Evolutionary conservation across 2,888 invertebrate species (phyloP), one percentile per base, ranked within the genome.

Genomic region (Alloscopus bannaensis): DNA sequence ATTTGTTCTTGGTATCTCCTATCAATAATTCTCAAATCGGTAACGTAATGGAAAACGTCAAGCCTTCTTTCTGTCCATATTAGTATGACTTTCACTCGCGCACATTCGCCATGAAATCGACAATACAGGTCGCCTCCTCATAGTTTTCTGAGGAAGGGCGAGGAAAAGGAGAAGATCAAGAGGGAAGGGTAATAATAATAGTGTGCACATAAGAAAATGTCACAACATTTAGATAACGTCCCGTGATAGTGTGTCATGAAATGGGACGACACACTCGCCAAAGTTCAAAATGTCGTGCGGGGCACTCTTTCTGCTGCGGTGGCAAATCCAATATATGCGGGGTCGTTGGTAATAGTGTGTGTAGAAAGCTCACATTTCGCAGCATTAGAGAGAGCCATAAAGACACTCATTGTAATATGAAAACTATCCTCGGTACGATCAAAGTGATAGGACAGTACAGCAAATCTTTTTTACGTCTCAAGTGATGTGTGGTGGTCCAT

Each of bases 211-310:
- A 40, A 65, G 75, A 75, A 75, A 75, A 75, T 75, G 75, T 75
- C 75, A 75, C 75, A 75, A 75, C 75, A 75, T 75, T 75, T 75
- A 75, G 75, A 75, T 75, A 75, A 66, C 66, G 65, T 75, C 75
- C 66, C 59, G 45, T 28, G 75, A 75, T 75, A 75, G 66, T 47
- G 50, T 72, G 72, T 66, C 73, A 73, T 66, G 60, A 47, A 75
- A 75, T 60, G 66, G 59, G 75, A 75, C 59, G 75, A 59, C 57
- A 66, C 22, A 59, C 45, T 59, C 66, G 66, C 59, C 66, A 59
- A 75, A 75, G 75, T 75, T 75, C 75, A 75, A 75, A 75, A 75
- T 75, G 75, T 75, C 66, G 62, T 22, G 40, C 2, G 36, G 45
- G 59, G 66, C 66, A 59, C 29, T 31, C 66, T 31, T 66, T 75